These are phyloP conservation scores for Nomada hirtipes DNA, from an alignment of 2,888 invertebrate genomes.

Conservation along the genomic window DNA sequence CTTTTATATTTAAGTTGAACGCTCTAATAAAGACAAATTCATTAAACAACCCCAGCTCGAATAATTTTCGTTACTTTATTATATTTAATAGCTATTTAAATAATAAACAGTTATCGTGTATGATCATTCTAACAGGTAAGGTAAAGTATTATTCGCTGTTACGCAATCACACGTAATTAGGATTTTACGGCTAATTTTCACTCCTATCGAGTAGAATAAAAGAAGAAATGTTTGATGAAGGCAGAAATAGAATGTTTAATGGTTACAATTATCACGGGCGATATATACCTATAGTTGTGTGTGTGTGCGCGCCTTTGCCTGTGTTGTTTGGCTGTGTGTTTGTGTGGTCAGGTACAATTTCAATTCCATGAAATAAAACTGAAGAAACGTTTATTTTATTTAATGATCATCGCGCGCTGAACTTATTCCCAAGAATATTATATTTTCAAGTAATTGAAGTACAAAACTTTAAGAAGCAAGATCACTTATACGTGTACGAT, in stretches of 20 bases:
- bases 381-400: slow-evolving; percentile 68
- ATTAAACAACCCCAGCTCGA: neutral
- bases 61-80: neutral
- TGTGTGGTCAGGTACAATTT: slow-evolving; percentile 45
- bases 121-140: neutral
- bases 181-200: neutral
- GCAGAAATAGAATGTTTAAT: slow-evolving; percentile 22
- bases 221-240: slow-evolving; percentile 3
- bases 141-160: neutral
- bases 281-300: neutral
- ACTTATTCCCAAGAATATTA: slow-evolving; percentile 61
- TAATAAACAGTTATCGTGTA: neutral
- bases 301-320: neutral
- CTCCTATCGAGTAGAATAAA: neutral
- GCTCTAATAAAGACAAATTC: slow-evolving; percentile 18
- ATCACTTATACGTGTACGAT: slow-evolving; percentile 59
- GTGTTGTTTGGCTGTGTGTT: neutral
- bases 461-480: slow-evolving; percentile 70
- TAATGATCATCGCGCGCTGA: slow-evolving; percentile 58
- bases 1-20: neutral
- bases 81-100: neutral
- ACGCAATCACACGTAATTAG: neutral
- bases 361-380: slow-evolving; percentile 57
- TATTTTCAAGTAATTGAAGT: slow-evolving; percentile 65
- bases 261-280: slow-evolving; percentile 5